Base-by-base conservation (phyloP, 2,888 invertebrate genomes). In the Tipula lateralis region DNA sequence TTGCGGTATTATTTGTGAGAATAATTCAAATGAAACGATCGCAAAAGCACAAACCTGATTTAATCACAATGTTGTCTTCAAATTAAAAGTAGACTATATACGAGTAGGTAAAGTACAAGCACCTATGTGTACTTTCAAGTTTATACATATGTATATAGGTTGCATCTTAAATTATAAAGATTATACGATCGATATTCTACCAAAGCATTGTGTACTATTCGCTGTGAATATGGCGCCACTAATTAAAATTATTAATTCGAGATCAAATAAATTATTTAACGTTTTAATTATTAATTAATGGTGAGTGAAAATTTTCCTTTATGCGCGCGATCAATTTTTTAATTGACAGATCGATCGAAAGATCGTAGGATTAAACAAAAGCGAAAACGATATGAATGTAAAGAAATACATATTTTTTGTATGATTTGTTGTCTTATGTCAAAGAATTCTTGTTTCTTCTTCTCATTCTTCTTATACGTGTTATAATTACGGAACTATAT, bases 341-440 rank as follows among this genome's bases (percentile, higher is more conserved):
- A 66, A 66, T 66, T 66, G 66, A 66, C 66, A 66, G 66, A 24
- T 66, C 66, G 66, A 66, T 66, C 66, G 24, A 66, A 12, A 19
- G 66, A 66, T 24, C 66, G 66, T 66, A 66, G 66, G 66, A 66
- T 24, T 9, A 66, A 66, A 66, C 66, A 66, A 66, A 66, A 66
- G 24, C 66, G 66, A 66, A 66, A 66, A 24, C 19, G 24, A 24
- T 24, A 24, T 24, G 24, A 50, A 66, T 9, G 24, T 66, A 66
- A 66, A 66, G 66, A 66, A 66, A 24, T 66, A 24, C 24, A 9
- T 66, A n/a, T 24, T 66, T 66, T 66, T 19, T 66, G 3, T 66
- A 66, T 66, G 66, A 66, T 66, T 66, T 66, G 66, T 66, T 66
- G 66, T 66, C 66, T 66, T 24, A 66, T 66, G 24, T 66, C 66